Conservation (phyloP, 2,888 invertebrate species). For the Herminia tarsipennalis region DNA sequence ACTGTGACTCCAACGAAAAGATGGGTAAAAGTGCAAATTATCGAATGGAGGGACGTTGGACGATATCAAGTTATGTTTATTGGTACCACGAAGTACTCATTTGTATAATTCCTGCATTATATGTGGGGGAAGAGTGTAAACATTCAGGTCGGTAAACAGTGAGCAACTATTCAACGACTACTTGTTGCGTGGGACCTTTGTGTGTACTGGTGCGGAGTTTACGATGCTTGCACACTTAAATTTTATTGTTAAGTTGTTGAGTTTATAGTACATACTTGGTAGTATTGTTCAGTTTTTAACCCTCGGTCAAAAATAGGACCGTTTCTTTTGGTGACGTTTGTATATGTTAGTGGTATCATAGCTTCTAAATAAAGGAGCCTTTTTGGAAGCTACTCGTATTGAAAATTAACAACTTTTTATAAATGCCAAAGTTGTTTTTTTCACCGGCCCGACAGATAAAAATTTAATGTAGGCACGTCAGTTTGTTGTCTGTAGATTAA, state of each 20-base stretch:
- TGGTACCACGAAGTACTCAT: constrained; percentile 59
- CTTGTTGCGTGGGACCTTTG: constrained; percentile 35
- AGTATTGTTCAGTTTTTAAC: no score
- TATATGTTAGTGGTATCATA: no score
- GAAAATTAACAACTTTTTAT: no score
- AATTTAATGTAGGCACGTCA: no score
- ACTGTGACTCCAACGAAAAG: constrained; percentile 70
- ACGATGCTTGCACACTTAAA: constrained; percentile 10
- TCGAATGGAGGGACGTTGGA: constrained; percentile 51
- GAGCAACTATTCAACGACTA: constrained; percentile 24
- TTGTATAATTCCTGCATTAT: constrained; percentile 75
- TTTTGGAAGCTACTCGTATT: no score
- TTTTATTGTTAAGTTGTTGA: constrained; percentile 3
- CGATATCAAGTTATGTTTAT: constrained; percentile 57
- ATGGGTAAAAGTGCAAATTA: constrained; percentile 75
- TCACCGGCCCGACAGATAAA: no score
- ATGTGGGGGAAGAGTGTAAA: constrained; percentile 23
- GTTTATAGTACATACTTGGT: no score
- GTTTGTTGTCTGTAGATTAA: no score
- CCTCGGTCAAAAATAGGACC: no score
- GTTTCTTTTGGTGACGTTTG: no score
- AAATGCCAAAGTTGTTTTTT: no score
- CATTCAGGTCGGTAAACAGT: constrained; percentile 23
- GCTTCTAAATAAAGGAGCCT: no score
- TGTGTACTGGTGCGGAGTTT: constrained; percentile 23